phyloP scores from a whole-genome alignment of 2,797 vertebrate genomes.

The Pteronotus mesoamericanus region DNA sequence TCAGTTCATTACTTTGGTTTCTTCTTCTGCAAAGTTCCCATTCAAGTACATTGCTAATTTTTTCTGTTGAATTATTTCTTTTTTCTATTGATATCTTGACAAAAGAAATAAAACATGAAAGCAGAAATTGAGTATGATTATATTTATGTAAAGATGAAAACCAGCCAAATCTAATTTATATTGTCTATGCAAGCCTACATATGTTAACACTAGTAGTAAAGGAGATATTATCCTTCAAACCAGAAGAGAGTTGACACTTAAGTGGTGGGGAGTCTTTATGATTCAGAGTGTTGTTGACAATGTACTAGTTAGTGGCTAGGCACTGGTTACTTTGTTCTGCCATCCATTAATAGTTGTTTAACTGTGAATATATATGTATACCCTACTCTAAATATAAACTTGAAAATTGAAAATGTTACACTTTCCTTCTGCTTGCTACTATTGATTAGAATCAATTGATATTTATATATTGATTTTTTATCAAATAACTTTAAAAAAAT shows the following conservation, averaged over 20 bases:
- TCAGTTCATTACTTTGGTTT: constrained; percentile 24
- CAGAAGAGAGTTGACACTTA: neutral
- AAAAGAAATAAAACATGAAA: constrained; percentile 6
- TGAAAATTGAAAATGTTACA: neutral
- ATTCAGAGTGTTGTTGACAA: neutral
- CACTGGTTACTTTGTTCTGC: neutral
- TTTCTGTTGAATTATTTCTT: neutral
- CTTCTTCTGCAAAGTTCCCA: neutral
- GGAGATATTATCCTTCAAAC: neutral
- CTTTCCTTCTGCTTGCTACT: neutral
- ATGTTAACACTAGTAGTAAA: neutral
- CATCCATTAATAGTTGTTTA: neutral
- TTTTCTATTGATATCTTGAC: neutral
- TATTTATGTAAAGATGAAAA: neutral
- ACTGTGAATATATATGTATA: neutral
- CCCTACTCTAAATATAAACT: neutral
- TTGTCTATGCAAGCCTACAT: neutral
- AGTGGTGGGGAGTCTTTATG: neutral
- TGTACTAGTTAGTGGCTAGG: neutral
- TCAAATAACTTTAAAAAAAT: neutral
- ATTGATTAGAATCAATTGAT: constrained; percentile 4
- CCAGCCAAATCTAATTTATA: neutral
- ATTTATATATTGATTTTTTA: neutral
- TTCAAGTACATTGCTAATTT: neutral
- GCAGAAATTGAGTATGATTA: neutral